Percentiles rank a stretch among this genome's conserved stretches.
These are phyloP conservation scores for Tenthredo livida DNA, from an alignment of 2,888 invertebrate species.

Conservation along the genomic window DNA sequence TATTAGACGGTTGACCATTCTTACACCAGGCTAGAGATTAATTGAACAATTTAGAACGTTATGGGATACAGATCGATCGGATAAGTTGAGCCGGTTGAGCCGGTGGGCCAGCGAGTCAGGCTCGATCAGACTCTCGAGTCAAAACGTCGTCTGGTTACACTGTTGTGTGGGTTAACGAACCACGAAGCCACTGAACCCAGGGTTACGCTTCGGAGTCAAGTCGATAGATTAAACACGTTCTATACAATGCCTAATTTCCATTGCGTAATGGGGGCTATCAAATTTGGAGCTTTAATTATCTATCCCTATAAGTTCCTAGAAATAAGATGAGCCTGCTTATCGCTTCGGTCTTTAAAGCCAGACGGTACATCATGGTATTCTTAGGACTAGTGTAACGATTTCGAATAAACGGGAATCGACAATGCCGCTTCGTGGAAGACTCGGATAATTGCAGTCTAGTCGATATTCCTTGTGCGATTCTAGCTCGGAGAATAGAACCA, in stretches of 20 bases:
- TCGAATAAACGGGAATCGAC: background rate
- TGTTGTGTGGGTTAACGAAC: conserved; percentile 46
- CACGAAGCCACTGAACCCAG: conserved; percentile 45
- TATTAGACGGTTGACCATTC: background rate
- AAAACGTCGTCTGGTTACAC: conserved; percentile 38
- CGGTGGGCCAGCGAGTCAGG: conserved; percentile 29
- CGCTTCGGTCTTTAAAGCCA: background rate
- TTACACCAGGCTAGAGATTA: background rate
- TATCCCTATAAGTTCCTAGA: conserved; percentile 21
- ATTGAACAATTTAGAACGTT: conserved; percentile 47
- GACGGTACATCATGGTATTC: background rate
- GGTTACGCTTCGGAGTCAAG: conserved; percentile 37
- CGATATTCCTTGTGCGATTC: background rate
- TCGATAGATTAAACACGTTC: conserved; percentile 48
- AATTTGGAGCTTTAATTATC: conserved; percentile 40
- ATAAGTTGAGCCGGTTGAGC: conserved; percentile 27
- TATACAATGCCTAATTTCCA: conserved; percentile 49
- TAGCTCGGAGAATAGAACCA: background rate
- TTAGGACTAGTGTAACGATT: conserved; percentile 5
- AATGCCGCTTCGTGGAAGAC: background rate
- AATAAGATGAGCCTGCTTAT: background rate
- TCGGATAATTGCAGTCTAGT: conserved; percentile 3
- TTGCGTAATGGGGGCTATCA: conserved; percentile 41
- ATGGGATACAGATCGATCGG: conserved; percentile 42
- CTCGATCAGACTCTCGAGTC: conserved; percentile 35